These are phyloP conservation scores for Prunella fulvescens DNA, from an alignment of 2,113 vertebrate species.

Conservation along the genomic window DNA sequence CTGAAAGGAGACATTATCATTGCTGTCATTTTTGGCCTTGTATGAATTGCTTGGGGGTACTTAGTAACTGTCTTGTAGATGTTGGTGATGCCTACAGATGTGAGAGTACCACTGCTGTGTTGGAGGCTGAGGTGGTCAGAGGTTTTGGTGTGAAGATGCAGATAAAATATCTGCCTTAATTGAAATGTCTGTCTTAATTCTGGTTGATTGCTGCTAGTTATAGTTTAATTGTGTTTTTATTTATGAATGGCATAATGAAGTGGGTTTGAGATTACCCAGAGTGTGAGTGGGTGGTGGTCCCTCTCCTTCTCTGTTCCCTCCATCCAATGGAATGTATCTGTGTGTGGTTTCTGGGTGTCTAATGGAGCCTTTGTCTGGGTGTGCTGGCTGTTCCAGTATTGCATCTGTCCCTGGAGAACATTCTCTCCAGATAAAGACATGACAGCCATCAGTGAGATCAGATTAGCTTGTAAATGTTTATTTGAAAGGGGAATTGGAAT, in stretches of 20 bases:
- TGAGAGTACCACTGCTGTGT: neutral
- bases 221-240: neutral
- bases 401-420: neutral
- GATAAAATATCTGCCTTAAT: neutral
- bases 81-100: neutral
- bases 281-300: neutral
- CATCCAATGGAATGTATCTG: too few species aligned
- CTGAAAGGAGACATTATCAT: neutral
- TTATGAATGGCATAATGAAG: neutral
- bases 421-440: neutral
- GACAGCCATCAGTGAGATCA: neutral
- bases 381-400: neutral
- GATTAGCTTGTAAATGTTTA: neutral
- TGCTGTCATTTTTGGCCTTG: neutral
- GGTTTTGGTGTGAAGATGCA: neutral
- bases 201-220: neutral
- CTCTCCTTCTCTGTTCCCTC: neutral
- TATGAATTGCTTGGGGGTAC: neutral
- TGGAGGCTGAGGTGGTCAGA: neutral
- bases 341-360: neutral
- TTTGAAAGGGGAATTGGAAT: neutral
- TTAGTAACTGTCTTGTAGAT: neutral
- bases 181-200: neutral
- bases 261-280: neutral
- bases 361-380: neutral